Percentiles rank a stretch among this genome's conserved stretches.
These are phyloP conservation scores for Pterostichus madidus DNA, from an alignment of 2,888 invertebrate species.

Conservation along the genomic window DNA sequence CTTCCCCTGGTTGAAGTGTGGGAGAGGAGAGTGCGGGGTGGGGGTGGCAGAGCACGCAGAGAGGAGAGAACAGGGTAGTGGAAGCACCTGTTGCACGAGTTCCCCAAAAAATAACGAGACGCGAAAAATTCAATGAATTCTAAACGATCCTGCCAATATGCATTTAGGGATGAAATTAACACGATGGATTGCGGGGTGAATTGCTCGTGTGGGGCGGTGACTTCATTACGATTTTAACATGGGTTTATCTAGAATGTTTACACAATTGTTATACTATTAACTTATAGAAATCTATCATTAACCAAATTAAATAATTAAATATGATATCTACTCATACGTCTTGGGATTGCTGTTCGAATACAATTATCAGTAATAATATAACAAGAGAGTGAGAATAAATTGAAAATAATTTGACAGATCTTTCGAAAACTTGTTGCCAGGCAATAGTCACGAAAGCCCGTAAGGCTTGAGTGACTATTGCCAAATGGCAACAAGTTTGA, in stretches of 20 bases:
- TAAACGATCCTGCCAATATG: constrained; percentile 72
- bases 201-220: background rate
- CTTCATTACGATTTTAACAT: background rate
- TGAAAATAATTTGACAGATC: too few species aligned
- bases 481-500: too few species aligned
- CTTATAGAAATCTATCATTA: too few species aligned
- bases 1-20: background rate
- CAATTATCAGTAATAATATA: too few species aligned
- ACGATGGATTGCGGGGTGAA: constrained; percentile 10
- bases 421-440: too few species aligned
- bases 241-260: background rate
- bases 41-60: constrained; percentile 8
- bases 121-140: constrained; percentile 75
- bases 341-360: too few species aligned
- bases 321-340: too few species aligned
- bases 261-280: too few species aligned
- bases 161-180: constrained; percentile 66
- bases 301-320: too few species aligned
- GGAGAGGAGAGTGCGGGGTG: constrained; percentile 1
- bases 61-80: constrained; percentile 67
- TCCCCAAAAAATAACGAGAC: constrained; percentile 71
- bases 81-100: constrained; percentile 72
- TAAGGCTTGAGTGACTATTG: too few species aligned
- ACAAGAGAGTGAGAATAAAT: too few species aligned
- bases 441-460: too few species aligned